These are phyloP conservation scores for Sesamia nonagrioides DNA, from an alignment of 1,140 invertebrate genomes.

Conservation along the genomic window DNA sequence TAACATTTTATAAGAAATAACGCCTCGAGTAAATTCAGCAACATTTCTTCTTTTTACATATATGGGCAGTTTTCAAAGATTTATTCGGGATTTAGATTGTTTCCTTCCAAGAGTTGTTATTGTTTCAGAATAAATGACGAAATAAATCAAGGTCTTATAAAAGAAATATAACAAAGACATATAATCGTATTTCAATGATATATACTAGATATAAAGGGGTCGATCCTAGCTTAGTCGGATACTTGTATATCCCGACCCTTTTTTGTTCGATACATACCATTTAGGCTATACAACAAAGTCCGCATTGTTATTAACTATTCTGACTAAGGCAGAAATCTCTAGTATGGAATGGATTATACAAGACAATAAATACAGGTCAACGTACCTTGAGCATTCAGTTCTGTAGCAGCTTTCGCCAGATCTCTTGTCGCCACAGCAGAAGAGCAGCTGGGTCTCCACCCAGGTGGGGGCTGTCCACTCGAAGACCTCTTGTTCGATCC, in stretches of 20 bases:
- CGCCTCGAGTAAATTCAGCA: neutral
- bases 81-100: neutral
- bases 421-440: constrained; percentile 80
- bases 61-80: constrained; percentile 5
- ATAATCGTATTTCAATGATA: constrained; percentile 17
- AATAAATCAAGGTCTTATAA: constrained; percentile 18
- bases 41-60: neutral
- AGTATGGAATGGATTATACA: neutral
- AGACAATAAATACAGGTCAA: constrained; percentile 11
- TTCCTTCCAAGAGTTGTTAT: constrained; percentile 1
- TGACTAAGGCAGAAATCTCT: neutral
- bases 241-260: neutral
- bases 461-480: constrained; percentile 73
- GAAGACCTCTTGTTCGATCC: constrained; percentile 83
- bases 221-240: constrained; percentile 25
- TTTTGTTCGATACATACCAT: constrained; percentile 10
- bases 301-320: neutral
- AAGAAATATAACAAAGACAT: constrained; percentile 13
- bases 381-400: constrained; percentile 85
- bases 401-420: constrained; percentile 82
- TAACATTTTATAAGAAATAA: constrained; percentile 5
- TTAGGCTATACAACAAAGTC: constrained; percentile 6
- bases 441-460: constrained; percentile 83
- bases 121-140: neutral
- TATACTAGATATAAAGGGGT: constrained; percentile 16